phyloP scores from a whole-genome alignment of 2,797 vertebrate species.

The Cryptoprocta ferox region DNA sequence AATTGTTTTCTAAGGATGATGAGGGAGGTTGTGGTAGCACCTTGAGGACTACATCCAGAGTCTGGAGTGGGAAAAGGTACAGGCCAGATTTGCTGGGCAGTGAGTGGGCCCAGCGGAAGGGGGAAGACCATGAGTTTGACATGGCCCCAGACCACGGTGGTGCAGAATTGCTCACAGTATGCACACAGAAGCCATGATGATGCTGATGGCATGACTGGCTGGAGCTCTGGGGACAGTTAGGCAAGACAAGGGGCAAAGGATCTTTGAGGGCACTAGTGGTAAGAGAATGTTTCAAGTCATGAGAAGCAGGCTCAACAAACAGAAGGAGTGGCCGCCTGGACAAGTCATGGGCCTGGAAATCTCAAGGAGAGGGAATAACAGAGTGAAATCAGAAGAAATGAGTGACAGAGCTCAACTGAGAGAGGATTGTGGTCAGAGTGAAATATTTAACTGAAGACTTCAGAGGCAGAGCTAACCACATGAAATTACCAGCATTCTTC shows the following conservation, averaged over 20 bases:
- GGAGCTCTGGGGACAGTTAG: background rate
- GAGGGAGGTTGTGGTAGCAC: background rate
- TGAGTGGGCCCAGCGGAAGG: background rate
- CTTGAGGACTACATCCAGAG: background rate
- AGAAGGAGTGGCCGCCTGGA: background rate
- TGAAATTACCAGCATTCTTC: background rate
- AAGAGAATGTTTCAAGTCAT: background rate
- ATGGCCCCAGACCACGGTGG: fast-evolving
- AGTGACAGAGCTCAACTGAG: background rate
- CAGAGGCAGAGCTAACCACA: background rate
- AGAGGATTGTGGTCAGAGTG: background rate
- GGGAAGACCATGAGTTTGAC: background rate
- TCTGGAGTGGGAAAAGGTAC: background rate
- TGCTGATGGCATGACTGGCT: fast-evolving
- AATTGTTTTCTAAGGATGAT: background rate
- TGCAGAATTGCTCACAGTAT: background rate
- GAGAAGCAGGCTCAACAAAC: background rate
- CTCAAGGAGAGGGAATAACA: background rate
- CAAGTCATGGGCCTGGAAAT: background rate
- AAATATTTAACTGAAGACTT: background rate
- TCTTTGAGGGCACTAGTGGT: background rate
- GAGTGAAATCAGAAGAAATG: background rate
- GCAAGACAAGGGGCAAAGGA: background rate
- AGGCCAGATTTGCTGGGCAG: background rate
- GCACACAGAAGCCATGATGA: background rate